These are phyloP conservation scores for Coregonus ussuriensis DNA, from an alignment of 2,797 vertebrate species.

Conservation along the genomic window DNA sequence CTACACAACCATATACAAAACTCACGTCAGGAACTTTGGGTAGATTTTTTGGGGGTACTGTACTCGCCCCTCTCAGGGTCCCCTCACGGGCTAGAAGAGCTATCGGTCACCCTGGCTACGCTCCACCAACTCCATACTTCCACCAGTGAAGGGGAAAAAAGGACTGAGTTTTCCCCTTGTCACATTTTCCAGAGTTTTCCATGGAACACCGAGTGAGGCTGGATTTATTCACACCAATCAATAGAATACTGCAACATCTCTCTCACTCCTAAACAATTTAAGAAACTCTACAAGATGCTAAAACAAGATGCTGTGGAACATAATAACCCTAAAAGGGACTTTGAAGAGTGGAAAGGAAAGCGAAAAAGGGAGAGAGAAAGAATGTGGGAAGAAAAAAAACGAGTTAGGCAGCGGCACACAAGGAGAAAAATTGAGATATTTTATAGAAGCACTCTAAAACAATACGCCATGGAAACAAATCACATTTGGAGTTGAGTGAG, in stretches of 20 bases:
- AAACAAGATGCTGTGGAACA: too few relatives aligned
- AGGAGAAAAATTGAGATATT: background rate
- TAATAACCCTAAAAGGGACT: background rate
- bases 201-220: background rate
- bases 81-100: constrained; percentile 1
- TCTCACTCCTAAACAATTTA: background rate
- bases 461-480: background rate
- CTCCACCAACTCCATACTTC: constrained; percentile 8
- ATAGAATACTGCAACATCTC: background rate
- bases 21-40: background rate
- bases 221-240: constrained; percentile 23
- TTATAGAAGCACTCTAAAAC: background rate
- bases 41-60: too few relatives aligned
- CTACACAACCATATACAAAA: background rate
- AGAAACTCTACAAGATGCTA: too few relatives aligned
- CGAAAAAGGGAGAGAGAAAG: background rate
- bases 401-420: background rate
- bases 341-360: background rate
- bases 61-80: background rate
- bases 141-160: constrained; percentile 5
- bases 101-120: constrained; percentile 6
- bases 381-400: background rate
- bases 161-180: constrained; percentile 1
- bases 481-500: background rate
- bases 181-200: constrained; percentile 17